These are phyloP conservation scores for Philereme vetulata DNA, from an alignment of 2,888 invertebrate genomes.

Conservation along the genomic window DNA sequence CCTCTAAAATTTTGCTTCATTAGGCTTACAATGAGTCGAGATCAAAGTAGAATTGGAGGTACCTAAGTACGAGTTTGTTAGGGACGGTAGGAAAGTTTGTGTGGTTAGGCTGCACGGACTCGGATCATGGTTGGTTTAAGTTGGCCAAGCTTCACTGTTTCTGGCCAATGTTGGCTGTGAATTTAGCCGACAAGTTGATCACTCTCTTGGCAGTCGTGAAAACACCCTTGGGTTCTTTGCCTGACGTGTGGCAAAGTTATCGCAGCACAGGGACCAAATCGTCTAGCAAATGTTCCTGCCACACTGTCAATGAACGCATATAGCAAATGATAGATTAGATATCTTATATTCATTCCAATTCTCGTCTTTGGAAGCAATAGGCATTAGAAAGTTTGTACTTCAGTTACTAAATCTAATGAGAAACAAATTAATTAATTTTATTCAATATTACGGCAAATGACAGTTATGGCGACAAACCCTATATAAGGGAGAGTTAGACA, in stretches of 20 bases:
- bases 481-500: constrained; percentile 36
- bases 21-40: constrained; percentile 44
- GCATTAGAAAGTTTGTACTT: constrained; percentile 19
- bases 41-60: constrained; percentile 51
- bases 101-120: constrained; percentile 29
- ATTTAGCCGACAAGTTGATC: constrained; percentile 42
- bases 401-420: constrained; percentile 25
- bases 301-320: constrained; percentile 25
- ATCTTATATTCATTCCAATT: neutral
- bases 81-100: constrained; percentile 34
- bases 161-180: constrained; percentile 14
- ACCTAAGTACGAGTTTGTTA: constrained; percentile 32
- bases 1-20: constrained; percentile 36
- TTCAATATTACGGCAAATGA: no score
- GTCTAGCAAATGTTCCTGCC: constrained; percentile 28
- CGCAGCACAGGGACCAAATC: constrained; percentile 30
- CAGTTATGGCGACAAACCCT: constrained; percentile 32
- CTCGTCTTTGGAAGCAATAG: constrained; percentile 7
- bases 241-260: constrained; percentile 36
- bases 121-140: constrained; percentile 20
- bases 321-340: no score
- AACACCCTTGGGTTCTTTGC: constrained; percentile 37
- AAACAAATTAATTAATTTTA: constrained; percentile 12
- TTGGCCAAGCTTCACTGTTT: constrained; percentile 12
- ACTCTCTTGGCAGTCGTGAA: constrained; percentile 29